Percentiles rank a stretch among this genome's conserved stretches.
These are phyloP conservation scores for Clarias laeviceps DNA, from an alignment of 2,797 vertebrate genomes.

Conservation along the genomic window DNA sequence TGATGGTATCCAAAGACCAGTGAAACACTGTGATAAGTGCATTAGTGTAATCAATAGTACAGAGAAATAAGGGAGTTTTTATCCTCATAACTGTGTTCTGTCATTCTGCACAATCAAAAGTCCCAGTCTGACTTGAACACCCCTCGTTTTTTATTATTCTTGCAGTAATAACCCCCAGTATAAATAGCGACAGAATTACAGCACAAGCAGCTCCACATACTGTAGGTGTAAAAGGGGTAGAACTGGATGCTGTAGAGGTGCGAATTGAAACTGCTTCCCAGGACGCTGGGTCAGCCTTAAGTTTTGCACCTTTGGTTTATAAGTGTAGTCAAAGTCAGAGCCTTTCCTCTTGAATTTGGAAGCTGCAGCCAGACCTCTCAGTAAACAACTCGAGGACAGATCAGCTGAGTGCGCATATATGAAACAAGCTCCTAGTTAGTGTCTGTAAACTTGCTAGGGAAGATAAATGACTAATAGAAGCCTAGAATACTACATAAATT, in stretches of 20 bases:
- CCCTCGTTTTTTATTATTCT: too few species aligned
- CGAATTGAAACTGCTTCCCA: not conserved
- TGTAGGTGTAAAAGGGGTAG: not conserved
- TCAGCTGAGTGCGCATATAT: not conserved
- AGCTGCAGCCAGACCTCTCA: not conserved
- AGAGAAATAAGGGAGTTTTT: too few species aligned
- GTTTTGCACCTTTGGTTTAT: not conserved
- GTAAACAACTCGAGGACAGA: not conserved
- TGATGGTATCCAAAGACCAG: too few species aligned
- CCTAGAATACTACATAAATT: not conserved
- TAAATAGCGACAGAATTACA: not conserved
- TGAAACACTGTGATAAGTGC: too few species aligned
- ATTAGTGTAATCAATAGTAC: too few species aligned
- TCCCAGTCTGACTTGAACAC: too few species aligned
- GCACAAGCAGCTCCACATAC: not conserved
- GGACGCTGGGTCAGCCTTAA: not conserved
- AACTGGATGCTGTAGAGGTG: not conserved
- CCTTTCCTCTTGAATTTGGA: not conserved
- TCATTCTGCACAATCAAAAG: too few species aligned
- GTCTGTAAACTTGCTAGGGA: not conserved
- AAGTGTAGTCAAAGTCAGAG: not conserved
- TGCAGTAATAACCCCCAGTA: not conserved
- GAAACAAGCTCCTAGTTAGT: not conserved
- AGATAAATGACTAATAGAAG: not conserved
- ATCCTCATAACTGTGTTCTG: too few species aligned